Evolutionary conservation across 2,888 invertebrate species (phyloP), one percentile per base, ranked within the genome.

Genomic region (Melieria picta): DNA sequence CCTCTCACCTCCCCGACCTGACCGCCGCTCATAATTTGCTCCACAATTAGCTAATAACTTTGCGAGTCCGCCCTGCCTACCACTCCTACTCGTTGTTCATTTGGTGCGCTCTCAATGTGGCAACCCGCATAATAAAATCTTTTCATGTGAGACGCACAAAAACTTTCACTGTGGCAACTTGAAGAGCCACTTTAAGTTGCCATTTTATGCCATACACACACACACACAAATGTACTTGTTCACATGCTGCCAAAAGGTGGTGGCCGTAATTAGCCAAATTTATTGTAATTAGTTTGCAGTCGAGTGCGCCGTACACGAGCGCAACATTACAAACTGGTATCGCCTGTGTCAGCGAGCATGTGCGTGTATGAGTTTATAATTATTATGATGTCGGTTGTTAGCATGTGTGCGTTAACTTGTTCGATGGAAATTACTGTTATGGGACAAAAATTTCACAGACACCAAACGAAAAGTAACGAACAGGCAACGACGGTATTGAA

Each of bases 331-430:
- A 11, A 0, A 11, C 11, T 50, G 50, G 50, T 9, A 1, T 10
- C 11, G 50, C 50, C 9, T 50, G 50, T 50, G 9, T 7, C 11
- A 52, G 52, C 6, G 52, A 30, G 2, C 30, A 30, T 30, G 30
- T 30, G 30, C 30, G 30, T 13, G 13, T 52, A 52, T 52, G 9
- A 52, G 52, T 52, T 52, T 52, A 52, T 52, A 52, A 52, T 52
- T 52, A 52, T 52, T 52, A 52, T 52, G 9, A 50, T 50, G 50
- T 50, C 11, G 50, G 52, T 52, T 52, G 52, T 52, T 52, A 52
- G 52, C 73, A 74, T 73, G 62, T 75, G 75, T 75, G 75, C 72
- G 72, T 30, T 65, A 65, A 64, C 55, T 58, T 69, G 62, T 71
- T 73, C 73, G 70, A 75, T 75, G 68, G 63, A 72, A 72, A 73